Base-by-base conservation (phyloP, 2,888 invertebrate species). In the Netelia fuscicornis region DNA sequence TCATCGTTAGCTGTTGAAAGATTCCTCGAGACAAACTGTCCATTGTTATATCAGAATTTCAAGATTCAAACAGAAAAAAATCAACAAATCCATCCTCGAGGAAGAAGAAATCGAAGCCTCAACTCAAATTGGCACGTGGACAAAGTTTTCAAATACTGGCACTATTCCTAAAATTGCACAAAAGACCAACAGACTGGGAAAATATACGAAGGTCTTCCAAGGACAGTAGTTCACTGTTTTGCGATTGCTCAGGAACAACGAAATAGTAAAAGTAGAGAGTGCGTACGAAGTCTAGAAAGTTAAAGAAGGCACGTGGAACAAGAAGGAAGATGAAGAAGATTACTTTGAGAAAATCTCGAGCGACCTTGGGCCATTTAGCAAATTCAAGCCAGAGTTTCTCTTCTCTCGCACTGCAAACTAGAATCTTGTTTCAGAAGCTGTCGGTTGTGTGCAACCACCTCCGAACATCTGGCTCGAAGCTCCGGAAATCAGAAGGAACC, bases 311-410 rank as follows among this genome's bases (percentile, higher is more conserved):
- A 42, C 42, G 44, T 23, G 42, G 0, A 54, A 17, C 1, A n/a
- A 1, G n/a, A 1, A 13, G n/a, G 54, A 17, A 54, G 54, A 13
- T 6, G 37, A 3, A 54, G 54, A 17, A 54, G 10, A 54, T 54
- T 37, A 37, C 13, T 54, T 54, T 54, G n/a, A 6, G 54, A 54
- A 54, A 10, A 60, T 13, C n/a, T 37, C n/a, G 1, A 80, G 72
- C 79, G 85, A 85, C 85, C 85, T 85, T 85, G 85, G 67, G 20
- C 80, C 79, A 72, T 83, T 72, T 83, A 81, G 67, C 79, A 71
- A 85, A 76, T 65, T 25, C 20, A 44, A 62, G 72, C 67, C 11
- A 20, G 48, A 20, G 48, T 64, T 42, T 71, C 81, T 58, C 64
- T 68, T 10, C 20, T 10, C 37, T 67, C 64, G 52, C 6, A 30